These are phyloP conservation scores for Hirtodrosophila duncani DNA, from an alignment of 2,888 invertebrate genomes.

Conservation along the genomic window DNA sequence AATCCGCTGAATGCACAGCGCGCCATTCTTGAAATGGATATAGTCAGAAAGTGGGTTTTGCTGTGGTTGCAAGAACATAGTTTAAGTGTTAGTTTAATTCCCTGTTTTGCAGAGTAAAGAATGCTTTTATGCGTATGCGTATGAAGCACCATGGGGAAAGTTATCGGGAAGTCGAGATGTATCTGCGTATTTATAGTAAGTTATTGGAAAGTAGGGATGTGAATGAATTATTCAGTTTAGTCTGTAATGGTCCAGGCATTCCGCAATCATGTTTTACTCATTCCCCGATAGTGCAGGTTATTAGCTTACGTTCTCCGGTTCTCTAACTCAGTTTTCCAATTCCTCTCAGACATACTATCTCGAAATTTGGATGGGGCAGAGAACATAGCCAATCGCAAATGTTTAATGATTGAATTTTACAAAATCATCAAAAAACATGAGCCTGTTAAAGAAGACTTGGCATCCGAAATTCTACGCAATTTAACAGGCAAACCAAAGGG, in stretches of 20 bases:
- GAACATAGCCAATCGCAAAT: slow-evolving; percentile 44
- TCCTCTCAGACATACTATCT: slow-evolving; percentile 48
- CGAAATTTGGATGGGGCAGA: slow-evolving; percentile 55
- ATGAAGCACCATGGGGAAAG: slow-evolving; percentile 26
- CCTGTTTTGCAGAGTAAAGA: slow-evolving; percentile 38
- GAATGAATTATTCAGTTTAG: not conserved
- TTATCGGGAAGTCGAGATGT: slow-evolving; percentile 41
- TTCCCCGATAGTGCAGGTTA: too few relatives aligned
- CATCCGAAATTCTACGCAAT: slow-evolving; percentile 59
- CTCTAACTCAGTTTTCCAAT: not conserved
- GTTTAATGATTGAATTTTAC: slow-evolving; percentile 63
- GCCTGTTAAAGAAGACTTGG: slow-evolving; percentile 27
- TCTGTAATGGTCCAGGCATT: too few relatives aligned
- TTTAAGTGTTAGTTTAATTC: not conserved
- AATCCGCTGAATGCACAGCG: slow-evolving; percentile 67
- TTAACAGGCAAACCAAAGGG: slow-evolving; percentile 56
- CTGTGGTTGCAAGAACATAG: too few relatives aligned
- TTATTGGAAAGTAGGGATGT: not conserved
- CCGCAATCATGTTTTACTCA: too few relatives aligned
- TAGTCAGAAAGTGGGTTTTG: slow-evolving; percentile 65
- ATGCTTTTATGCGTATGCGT: slow-evolving; percentile 50
- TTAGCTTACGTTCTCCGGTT: too few relatives aligned
- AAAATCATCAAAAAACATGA: slow-evolving; percentile 44
- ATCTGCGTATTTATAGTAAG: slow-evolving; percentile 54
- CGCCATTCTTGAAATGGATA: slow-evolving; percentile 62